phyloP scores from a whole-genome alignment of 2,113 vertebrate genomes.

The Geococcyx californianus region DNA sequence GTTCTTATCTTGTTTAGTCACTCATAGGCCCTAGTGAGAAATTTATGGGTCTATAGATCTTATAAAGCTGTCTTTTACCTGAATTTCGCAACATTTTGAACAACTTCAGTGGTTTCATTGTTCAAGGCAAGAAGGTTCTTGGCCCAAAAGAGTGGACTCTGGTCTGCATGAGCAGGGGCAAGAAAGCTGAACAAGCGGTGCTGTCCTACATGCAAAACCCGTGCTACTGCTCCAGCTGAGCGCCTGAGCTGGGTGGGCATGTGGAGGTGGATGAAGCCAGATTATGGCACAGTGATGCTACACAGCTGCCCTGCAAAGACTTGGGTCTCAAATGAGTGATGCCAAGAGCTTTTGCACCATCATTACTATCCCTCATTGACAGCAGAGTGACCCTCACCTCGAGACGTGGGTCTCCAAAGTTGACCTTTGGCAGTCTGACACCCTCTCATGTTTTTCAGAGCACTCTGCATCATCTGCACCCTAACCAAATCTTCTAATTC shows the following conservation, averaged over 20 bases:
- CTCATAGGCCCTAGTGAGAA: not conserved
- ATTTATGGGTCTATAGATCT: not conserved
- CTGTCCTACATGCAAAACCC: not conserved
- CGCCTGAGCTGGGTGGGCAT: not conserved
- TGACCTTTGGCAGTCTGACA: not conserved
- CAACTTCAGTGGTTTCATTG: not conserved
- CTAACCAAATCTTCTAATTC: not conserved
- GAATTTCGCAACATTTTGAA: not conserved
- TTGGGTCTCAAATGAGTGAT: not conserved
- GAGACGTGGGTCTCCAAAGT: not conserved
- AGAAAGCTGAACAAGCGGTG: not conserved
- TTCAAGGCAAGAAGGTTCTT: not conserved
- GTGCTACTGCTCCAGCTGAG: not conserved
- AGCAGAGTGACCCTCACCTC: not conserved
- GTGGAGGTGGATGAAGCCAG: not conserved
- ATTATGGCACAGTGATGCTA: not conserved
- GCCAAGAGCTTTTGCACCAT: not conserved
- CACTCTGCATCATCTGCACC: not conserved
- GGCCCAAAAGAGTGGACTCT: not conserved
- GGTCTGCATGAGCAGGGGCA: not conserved
- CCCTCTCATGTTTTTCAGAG: not conserved
- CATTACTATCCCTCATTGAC: fast-evolving
- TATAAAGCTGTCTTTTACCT: not conserved
- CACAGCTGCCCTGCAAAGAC: not conserved
- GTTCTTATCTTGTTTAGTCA: not conserved